Base-by-base conservation (phyloP, 2,797 vertebrate genomes). In the Silurus aristotelis region DNA sequence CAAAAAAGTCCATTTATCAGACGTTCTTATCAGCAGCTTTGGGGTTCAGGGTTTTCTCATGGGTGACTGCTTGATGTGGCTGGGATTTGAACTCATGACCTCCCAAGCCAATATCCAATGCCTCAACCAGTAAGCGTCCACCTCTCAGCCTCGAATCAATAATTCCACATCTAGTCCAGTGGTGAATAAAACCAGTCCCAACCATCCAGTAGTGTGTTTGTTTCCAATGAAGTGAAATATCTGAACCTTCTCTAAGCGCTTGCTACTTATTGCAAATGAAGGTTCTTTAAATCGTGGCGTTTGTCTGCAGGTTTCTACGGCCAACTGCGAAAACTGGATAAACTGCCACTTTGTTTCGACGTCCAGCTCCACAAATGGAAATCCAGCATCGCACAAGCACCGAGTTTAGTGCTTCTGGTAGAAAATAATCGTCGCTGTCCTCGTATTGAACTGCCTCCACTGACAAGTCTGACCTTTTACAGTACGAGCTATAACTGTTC, bases 401-500 rank as follows among this genome's bases (percentile, higher is more conserved):
- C 9, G 31, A 20, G 27, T 60, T 60, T 43, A 77, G 10, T 38
- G 55, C 8, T 20, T 56, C 14, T 27, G 72, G 48, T 17, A 13
- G 4, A 43, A 77, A 60, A 43, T 15, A 61, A 22, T 19, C 56
- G 38, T 43, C 76, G 0, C 56, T 22, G 9, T 61, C 27, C 56
- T 61, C 58, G 20, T 22, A 48, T 79, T 46, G 46, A 64, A 63
- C 77, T 48, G 38, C 38, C 60, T 46, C 43, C 38, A 63, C 20
- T n/a, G 38, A 79, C 77, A 63, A 63, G 38, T 6, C 22, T 78
- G 76, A 43, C 76, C 76, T 79, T 79, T 64, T 79, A 63, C 92
- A 90, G 88, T 89, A 84, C 43, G 79, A 90, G 91, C 66, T 85
- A 88, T 66, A 55, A 66, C 63, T 68, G 79, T 68, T 63, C 38